Conservation (phyloP, 2,888 invertebrate genomes). For the Diarsia dahlii region DNA sequence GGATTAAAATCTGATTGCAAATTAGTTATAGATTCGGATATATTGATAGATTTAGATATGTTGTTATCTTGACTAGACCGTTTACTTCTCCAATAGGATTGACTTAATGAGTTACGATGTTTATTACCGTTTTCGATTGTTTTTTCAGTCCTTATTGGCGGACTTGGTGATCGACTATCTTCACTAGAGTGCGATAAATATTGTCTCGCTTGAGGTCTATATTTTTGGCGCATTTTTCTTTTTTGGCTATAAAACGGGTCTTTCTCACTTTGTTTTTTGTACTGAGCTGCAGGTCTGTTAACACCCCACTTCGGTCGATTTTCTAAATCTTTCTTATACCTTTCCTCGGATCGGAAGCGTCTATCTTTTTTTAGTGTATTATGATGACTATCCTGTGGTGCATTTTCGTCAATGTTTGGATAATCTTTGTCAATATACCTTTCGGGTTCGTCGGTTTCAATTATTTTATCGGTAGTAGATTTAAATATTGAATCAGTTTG, state of each 20-base stretch:
- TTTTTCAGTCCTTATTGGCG: conserved; percentile 83
- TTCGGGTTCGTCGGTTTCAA: conserved; percentile 81
- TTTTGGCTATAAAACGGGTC: conserved; percentile 95
- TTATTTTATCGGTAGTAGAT: conserved; percentile 77
- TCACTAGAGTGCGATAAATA: conserved; percentile 92
- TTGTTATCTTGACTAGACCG: conserved; percentile 82
- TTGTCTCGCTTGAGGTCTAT: conserved; percentile 90
- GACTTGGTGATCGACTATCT: conserved; percentile 91
- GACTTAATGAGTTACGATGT: conserved; percentile 86
- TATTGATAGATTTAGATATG: conserved; percentile 79
- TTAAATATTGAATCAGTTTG: conserved; percentile 91
- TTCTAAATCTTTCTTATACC: conserved; percentile 90
- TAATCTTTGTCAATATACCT: conserved; percentile 89
- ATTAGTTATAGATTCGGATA: conserved; percentile 78
- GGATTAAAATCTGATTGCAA: conserved; percentile 89
- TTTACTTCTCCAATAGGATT: conserved; percentile 89
- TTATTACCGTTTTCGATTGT: conserved; percentile 82
- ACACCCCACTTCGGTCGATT: conserved; percentile 94
- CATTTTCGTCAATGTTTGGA: conserved; percentile 88
- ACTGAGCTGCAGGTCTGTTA: conserved; percentile 94
- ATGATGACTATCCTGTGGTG: conserved; percentile 87
- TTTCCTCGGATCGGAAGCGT: conserved; percentile 89
- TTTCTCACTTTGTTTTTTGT: conserved; percentile 97
- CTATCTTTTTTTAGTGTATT: conserved; percentile 89
- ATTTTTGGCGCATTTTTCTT: conserved; percentile 92